Evolutionary conservation across 2,888 invertebrate genomes (phyloP), one percentile per base, ranked within the genome.

Genomic region (Idaea aversata): DNA sequence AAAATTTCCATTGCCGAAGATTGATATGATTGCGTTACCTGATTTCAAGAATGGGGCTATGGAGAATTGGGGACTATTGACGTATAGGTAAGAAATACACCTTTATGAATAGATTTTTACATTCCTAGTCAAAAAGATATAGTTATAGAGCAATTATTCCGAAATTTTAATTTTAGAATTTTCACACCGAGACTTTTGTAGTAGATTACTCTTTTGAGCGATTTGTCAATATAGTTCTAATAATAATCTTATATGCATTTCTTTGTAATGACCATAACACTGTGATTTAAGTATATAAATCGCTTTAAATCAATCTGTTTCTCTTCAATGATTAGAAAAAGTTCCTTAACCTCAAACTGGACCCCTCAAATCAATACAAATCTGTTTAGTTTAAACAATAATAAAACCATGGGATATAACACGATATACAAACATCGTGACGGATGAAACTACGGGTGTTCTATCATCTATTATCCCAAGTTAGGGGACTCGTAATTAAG

Each of bases 11-110:
- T 79, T 98, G 63, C 95, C 96, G 0, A 98, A 98, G 88, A 95
- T 97, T 69, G 98, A 98, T 82, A 97, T 98, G 97, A 96, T 97
- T n/a, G 98, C 98, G 0, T 88, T 98, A 67, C 98, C 98, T 0
- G 98, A 98, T 84, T 98, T 98, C 81, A 95, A 95, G 64, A 96
- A 97, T 3, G 97, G 97, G 0, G 98, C 98, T 0, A 98, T 98
- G 98, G 98, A 97, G 83, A 97, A 97, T 82, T 97, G 97, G 97
- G 97, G 97, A 0, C 83, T 97, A 25, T 94, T 97, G 10, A 96
- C 96, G 0, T 97, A 95, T 85, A 94, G 95, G 95, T 95, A 78
- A 69, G 70, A 58, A 0, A 47, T 47, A 47, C 10, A 47, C 13
- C 0, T 47, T 47, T 47, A 10, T 7, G 3, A 47, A 47, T 10